Percentiles rank a stretch among this genome's conserved stretches.
Evolutionary conservation across 2,113 vertebrate species (phyloP).

Genomic region (Ardeotis arabs): DNA sequence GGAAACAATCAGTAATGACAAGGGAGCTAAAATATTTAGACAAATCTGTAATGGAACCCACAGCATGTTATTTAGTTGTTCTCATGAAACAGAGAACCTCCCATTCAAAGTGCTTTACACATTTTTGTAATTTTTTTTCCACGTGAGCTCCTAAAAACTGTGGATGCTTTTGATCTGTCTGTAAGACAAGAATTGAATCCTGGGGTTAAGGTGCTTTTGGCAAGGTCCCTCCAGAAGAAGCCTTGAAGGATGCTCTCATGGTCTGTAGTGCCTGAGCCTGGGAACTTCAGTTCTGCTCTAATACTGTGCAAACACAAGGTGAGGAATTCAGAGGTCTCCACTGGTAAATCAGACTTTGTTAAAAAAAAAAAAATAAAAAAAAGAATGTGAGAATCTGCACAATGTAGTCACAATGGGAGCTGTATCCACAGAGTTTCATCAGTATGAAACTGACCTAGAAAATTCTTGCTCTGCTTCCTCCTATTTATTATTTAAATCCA

Average conservation of each 20-base stretch:
- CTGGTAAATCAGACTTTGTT: neutral
- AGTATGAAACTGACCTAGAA: neutral
- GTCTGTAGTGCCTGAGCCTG: neutral
- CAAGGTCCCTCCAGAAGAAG: neutral
- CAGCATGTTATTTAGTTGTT: slow-evolving; percentile 59
- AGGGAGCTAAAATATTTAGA: slow-evolving; percentile 79
- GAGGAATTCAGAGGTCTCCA: neutral
- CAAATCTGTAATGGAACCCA: slow-evolving; percentile 74
- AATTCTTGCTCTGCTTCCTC: neutral
- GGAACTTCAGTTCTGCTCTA: neutral
- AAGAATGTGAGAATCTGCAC: neutral
- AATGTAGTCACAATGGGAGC: neutral
- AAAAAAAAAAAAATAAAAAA: neutral
- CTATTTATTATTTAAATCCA: neutral
- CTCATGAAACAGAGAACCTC: slow-evolving; percentile 58
- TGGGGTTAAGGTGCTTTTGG: neutral
- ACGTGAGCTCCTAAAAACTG: neutral
- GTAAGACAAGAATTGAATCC: neutral
- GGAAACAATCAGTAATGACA: slow-evolving; percentile 82
- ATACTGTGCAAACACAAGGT: neutral
- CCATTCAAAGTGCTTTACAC: slow-evolving; percentile 38
- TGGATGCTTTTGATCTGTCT: neutral
- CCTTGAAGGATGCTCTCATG: neutral
- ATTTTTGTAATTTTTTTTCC: slow-evolving; percentile 50
- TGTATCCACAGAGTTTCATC: neutral